These are phyloP conservation scores for Lithodes maja DNA, from an alignment of 2,888 invertebrate genomes.

Conservation along the genomic window DNA sequence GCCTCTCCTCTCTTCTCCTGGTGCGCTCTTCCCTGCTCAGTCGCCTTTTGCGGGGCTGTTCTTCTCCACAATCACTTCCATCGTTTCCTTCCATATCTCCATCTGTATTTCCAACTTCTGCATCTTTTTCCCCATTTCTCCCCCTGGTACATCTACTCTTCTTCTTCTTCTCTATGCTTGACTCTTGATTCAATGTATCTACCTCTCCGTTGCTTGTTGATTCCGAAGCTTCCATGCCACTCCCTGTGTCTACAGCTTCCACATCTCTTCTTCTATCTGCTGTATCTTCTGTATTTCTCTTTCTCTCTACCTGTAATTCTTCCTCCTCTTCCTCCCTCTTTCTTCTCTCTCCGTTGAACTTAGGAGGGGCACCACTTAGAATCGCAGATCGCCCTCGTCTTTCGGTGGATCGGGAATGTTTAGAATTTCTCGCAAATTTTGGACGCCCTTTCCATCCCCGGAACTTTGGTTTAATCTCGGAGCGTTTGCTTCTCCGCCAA, in stretches of 20 bases:
- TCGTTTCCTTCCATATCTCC: background rate
- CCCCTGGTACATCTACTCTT: background rate
- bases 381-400: background rate
- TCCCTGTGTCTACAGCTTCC: background rate
- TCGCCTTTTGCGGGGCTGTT: background rate
- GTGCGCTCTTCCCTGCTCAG: constrained; percentile 18
- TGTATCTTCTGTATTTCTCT: too few relatives aligned
- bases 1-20: constrained; percentile 25
- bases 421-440: background rate
- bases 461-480: constrained; percentile 5
- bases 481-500: constrained; percentile 8
- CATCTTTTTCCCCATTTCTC: background rate
- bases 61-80: background rate
- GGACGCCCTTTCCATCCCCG: background rate
- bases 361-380: background rate
- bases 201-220: background rate
- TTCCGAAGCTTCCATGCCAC: background rate
- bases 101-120: background rate
- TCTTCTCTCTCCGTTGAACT: background rate
- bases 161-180: background rate
- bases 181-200: background rate
- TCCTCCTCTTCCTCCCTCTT: constrained; percentile 18
- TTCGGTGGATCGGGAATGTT: background rate
- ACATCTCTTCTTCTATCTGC: background rate
- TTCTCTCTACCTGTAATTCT: background rate